phyloP scores from a whole-genome alignment of 2,113 vertebrate genomes.

The Stomatorhinus ivindoensis region DNA sequence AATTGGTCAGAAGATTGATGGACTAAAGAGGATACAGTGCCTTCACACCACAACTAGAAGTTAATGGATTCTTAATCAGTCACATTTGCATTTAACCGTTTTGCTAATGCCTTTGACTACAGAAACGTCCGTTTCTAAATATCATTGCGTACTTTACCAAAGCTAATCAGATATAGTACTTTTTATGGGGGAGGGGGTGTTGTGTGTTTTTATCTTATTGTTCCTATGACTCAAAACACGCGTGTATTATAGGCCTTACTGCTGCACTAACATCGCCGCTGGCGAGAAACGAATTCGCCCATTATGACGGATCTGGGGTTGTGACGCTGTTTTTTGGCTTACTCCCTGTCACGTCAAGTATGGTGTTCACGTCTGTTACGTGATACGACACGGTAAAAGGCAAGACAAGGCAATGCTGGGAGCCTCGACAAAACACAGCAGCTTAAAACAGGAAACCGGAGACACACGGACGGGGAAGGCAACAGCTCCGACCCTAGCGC shows the following conservation, averaged over 20 bases:
- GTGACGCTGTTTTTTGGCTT: neutral
- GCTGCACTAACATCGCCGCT: neutral
- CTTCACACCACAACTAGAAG: neutral
- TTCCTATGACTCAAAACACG: neutral
- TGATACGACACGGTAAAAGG: neutral
- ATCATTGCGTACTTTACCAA: neutral
- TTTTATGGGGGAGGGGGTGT: neutral
- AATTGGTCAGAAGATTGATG: neutral
- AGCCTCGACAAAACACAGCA: neutral
- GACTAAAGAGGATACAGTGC: neutral
- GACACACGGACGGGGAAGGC: neutral
- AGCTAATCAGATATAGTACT: neutral
- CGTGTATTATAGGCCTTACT: neutral
- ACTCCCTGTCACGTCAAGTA: neutral
- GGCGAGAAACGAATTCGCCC: neutral
- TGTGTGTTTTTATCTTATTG: neutral
- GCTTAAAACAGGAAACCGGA: neutral
- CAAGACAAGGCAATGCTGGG: neutral
- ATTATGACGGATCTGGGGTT: neutral
- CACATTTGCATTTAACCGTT: neutral
- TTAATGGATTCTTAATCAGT: neutral
- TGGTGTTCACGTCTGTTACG: neutral
- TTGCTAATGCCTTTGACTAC: neutral
- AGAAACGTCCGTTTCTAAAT: neutral
- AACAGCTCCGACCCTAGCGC: neutral